Evolutionary conservation across 2,888 invertebrate genomes (phyloP).

Genomic region (Pycnomerus fuliginosus): DNA sequence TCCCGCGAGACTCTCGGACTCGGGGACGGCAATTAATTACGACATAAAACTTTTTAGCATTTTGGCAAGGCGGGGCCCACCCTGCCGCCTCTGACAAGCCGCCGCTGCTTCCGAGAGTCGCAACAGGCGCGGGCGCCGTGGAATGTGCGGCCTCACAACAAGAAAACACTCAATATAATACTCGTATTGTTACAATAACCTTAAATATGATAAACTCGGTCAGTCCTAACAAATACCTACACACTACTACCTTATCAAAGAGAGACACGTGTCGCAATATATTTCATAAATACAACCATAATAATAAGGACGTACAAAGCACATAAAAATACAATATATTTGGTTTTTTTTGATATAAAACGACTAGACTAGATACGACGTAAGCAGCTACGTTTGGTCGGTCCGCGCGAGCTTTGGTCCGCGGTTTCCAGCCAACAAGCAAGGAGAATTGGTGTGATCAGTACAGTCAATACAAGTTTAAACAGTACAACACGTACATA

Average conservation of each 20-base stretch:
- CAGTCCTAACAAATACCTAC: slow-evolving; percentile 51
- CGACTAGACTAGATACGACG: slow-evolving; percentile 51
- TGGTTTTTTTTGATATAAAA: slow-evolving; percentile 48
- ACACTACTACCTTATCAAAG: slow-evolving; percentile 32
- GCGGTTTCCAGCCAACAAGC: slow-evolving; percentile 54
- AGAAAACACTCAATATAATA: slow-evolving; percentile 50
- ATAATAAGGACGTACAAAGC: slow-evolving; percentile 49
- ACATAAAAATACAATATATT: slow-evolving; percentile 52
- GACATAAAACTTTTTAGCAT: too few species aligned
- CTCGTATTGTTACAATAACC: slow-evolving; percentile 33
- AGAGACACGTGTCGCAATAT: slow-evolving; percentile 10
- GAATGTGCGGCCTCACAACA: slow-evolving; percentile 50
- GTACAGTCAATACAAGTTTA: slow-evolving; percentile 46
- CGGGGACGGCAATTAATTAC: slow-evolving; percentile 5
- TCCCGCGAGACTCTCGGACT: slow-evolving; percentile 36
- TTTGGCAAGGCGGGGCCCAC: too few species aligned
- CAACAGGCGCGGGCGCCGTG: slow-evolving; percentile 42
- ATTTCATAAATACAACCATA: slow-evolving; percentile 34
- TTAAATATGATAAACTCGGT: slow-evolving; percentile 43
- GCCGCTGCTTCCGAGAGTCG: slow-evolving; percentile 41
- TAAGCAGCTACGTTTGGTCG: slow-evolving; percentile 48
- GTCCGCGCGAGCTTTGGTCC: slow-evolving; percentile 50
- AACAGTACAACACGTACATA: slow-evolving; percentile 42
- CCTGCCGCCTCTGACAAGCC: slow-evolving; percentile 1
- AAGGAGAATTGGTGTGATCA: slow-evolving; percentile 50